Base-by-base conservation (phyloP, 2,797 vertebrate genomes). In the Neosilurus hyrtlii region DNA sequence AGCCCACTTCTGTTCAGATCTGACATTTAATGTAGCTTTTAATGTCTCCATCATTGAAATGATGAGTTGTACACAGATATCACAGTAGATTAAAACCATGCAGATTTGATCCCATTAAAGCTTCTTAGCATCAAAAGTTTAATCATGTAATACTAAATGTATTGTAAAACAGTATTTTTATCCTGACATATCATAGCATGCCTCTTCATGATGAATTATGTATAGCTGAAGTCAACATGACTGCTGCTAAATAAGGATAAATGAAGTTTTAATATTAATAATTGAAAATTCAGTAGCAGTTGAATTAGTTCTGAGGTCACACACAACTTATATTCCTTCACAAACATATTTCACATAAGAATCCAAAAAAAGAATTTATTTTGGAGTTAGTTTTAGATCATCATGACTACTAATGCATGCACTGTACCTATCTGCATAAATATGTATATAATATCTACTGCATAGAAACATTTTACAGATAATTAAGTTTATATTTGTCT, bases 171-270 rank as follows among this genome's bases (percentile, higher is more conserved):
- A 9, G n/a, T 43, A 43, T 43, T 30, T 26, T 56, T 59, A 59
- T 57, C 18, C 37, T 37, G 16, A 37, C 14, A 57, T 22, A 75
- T 11, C 2, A 1, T 26, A 24, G 10, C 12, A 20, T 12, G n/a
- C 20, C 59, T 51, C n/a, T 63, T 78, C 59, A 26, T 49, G 22
- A 77, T 77, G 4, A 78, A 52, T 78, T 52, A 52, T 78, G 52
- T 20, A 61, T 9, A 14, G 1, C 9, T 73, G 37, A 75, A 22
- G 30, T 61, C 66, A 70, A 10, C 65, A 66, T 51, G 61, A 65
- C 65, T 68, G 59, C 78, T 67, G 63, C 62, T 67, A 52, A 15
- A 37, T 30, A 80, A 20, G n/a, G 22, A 70, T 80, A 70, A 54
- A 37, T 75, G 11, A 68, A 37, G 35, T 74, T 82, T 61, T 65